Evolutionary conservation across 2,888 invertebrate genomes (phyloP), one percentile per base, ranked within the genome.

Genomic region (Serrognathus titanus): DNA sequence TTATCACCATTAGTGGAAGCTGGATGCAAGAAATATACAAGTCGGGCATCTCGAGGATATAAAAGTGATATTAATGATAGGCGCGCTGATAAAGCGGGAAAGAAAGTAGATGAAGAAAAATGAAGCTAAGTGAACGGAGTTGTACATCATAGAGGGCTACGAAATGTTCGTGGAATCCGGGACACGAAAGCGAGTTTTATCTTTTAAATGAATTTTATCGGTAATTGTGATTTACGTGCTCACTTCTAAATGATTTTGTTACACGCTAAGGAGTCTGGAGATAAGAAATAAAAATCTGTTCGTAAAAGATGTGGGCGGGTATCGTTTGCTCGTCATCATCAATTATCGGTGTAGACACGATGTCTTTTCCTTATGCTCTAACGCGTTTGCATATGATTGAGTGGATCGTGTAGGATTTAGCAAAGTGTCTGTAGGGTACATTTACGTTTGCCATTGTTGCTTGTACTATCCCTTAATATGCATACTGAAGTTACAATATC

Each of bases 61-160:
- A 77, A 77, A 78, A 78, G 77, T 78, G 77, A 78, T 76, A 78
- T 78, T 78, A 78, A 78, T 77, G 77, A 77, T 76, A 67, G 70
- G 70, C 63, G 67, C 67, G 71, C 72, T 74, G 74, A 75, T 75
- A 74, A 73, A 74, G 70, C 70, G 71, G 63, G 66, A 69, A 68
- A 68, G 70, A 66, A 65, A 54, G 63, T 65, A 74, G 72, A 76
- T 76, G 74, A 76, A 76, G 76, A 76, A 73, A 75, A 76, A 76
- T 75, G 76, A 67, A 64, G 59, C 60, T 61, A 59, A 63, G 67
- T 65, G 55, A 58, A 58, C 55, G 52, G 49, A 49, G 68, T 68
- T 69, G 69, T 71, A 66, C 69, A 66, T 70, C 69, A 69, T 69
- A 69, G 69, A 62, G 51, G 38, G 38, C 49, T 49, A 55, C 53